Percentiles rank a stretch among this genome's conserved stretches.
Evolutionary conservation across 2,797 vertebrate species (phyloP).

Genomic region (Schizopygopsis malacanthus): DNA sequence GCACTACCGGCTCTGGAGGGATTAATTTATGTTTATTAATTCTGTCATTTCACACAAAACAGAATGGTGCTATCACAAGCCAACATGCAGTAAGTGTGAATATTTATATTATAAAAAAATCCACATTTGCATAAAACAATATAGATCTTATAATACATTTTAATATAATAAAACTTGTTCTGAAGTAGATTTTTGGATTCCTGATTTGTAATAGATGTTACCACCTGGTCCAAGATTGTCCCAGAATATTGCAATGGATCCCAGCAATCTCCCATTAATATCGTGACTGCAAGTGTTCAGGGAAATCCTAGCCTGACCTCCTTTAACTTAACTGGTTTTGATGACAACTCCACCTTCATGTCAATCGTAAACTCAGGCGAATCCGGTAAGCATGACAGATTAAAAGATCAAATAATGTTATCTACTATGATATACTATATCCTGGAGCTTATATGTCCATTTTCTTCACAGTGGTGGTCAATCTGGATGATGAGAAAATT

Average conservation of each 20-base stretch:
- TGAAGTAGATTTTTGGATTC: no score
- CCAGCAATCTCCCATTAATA: slow-evolving; percentile 63
- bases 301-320: neutral
- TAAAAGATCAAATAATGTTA: neutral
- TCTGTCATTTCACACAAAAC: neutral
- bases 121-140: neutral
- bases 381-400: slow-evolving; percentile 1
- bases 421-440: neutral
- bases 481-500: slow-evolving; percentile 56
- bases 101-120: neutral
- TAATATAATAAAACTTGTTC: neutral
- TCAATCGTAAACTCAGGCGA: slow-evolving; percentile 25
- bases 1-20: no score
- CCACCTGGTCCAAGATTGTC: slow-evolving; percentile 14
- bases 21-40: neutral
- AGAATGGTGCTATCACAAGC: slow-evolving; percentile 53
- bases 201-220: slow-evolving; percentile 39
- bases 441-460: neutral
- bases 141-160: no score
- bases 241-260: slow-evolving; percentile 40
- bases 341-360: neutral
- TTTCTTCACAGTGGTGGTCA: slow-evolving; percentile 67
- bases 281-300: neutral
- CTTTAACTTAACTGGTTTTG: slow-evolving; percentile 46
- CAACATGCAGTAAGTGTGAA: slow-evolving; percentile 54